Conservation (phyloP, 2,888 invertebrate genomes). For the Ormyrus rosae region DNA sequence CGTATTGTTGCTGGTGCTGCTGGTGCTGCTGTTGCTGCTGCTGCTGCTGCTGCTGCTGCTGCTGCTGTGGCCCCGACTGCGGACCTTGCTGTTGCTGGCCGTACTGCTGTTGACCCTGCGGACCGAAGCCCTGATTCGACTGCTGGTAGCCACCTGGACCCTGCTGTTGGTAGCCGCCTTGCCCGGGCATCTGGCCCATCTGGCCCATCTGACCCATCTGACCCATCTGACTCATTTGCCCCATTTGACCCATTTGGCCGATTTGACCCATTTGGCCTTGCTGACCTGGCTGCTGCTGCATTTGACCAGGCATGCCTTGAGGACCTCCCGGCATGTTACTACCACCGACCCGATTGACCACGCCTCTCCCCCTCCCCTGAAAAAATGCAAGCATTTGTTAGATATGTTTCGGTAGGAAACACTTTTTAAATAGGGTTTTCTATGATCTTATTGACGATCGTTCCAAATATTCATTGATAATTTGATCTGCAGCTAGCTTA, state of each 20-base stretch:
- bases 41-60: constrained; percentile 62
- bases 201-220: constrained; percentile 59
- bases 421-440: neutral
- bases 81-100: constrained; percentile 71
- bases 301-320: constrained; percentile 67
- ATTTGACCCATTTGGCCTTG: constrained; percentile 59
- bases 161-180: constrained; percentile 60
- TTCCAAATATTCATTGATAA: neutral
- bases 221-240: constrained; percentile 57
- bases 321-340: constrained; percentile 81
- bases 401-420: neutral
- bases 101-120: constrained; percentile 67
- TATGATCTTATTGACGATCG: constrained; percentile 1
- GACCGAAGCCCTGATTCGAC: constrained; percentile 61
- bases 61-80: constrained; percentile 68
- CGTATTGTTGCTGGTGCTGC: constrained; percentile 63
- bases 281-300: constrained; percentile 68
- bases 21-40: constrained; percentile 66
- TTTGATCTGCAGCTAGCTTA: constrained; percentile 29
- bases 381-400: constrained; percentile 58
- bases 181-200: constrained; percentile 32
- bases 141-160: constrained; percentile 64
- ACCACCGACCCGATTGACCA: constrained; percentile 78
- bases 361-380: constrained; percentile 81
- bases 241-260: constrained; percentile 60